Percentiles rank a stretch among this genome's conserved stretches.
These are phyloP conservation scores for Sebastes cheni DNA, from an alignment of 2,797 vertebrate species.

Conservation along the genomic window DNA sequence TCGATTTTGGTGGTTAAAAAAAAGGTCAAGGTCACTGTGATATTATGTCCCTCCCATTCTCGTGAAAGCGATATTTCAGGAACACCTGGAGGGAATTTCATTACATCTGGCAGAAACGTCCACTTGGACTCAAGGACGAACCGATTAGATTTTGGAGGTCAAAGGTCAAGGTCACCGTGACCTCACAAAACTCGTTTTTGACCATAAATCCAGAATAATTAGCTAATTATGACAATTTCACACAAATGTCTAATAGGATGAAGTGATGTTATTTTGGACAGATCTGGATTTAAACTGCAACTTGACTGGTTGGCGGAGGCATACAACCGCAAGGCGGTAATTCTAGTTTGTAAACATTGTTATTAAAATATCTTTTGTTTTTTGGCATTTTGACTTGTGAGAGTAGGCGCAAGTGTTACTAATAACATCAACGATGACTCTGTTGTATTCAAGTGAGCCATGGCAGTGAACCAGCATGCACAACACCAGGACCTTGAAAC, in stretches of 20 bases:
- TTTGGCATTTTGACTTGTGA: not conserved
- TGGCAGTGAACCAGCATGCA: not conserved
- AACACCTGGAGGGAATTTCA: too few species aligned
- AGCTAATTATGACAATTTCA: not conserved
- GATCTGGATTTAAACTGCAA: too few species aligned
- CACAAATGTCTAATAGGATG: not conserved
- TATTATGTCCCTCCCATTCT: too few species aligned
- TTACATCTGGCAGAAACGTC: too few species aligned
- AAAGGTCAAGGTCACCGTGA: not conserved
- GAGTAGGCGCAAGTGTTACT: not conserved
- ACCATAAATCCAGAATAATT: not conserved
- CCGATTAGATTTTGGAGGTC: not conserved
- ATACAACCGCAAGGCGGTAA: too few species aligned
- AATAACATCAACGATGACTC: not conserved
- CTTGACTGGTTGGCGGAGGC: too few species aligned
- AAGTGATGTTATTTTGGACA: not conserved
- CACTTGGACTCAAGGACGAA: not conserved
- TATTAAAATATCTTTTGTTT: not conserved
- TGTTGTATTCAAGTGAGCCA: not conserved
- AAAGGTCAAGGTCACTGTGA: too few species aligned
- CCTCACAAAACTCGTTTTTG: not conserved
- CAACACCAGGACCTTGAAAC: not conserved
- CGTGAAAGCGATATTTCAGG: too few species aligned
- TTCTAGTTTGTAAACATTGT: too few species aligned
- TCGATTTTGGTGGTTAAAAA: fast-evolving